These are phyloP conservation scores for Melinaea marsaeus DNA, from an alignment of 2,888 invertebrate genomes.

Conservation along the genomic window DNA sequence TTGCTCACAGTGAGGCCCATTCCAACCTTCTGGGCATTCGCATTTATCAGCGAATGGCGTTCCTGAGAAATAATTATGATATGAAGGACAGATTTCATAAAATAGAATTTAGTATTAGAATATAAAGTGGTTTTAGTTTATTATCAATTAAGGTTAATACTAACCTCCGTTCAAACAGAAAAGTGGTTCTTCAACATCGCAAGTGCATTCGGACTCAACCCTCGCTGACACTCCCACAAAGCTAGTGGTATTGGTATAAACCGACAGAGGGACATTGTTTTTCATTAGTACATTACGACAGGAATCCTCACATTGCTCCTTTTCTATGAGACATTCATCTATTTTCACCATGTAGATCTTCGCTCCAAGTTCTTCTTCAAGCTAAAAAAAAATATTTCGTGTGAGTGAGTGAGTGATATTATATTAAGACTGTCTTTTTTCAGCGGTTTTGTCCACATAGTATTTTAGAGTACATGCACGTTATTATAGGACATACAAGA, in stretches of 20 bases:
- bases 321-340: conserved; percentile 91
- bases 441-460: too few species aligned
- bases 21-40: conserved; percentile 86
- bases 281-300: conserved; percentile 88
- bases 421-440: conserved; percentile 1
- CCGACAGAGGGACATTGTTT: conserved; percentile 85
- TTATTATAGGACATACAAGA: too few species aligned
- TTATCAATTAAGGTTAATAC: conserved; percentile 25
- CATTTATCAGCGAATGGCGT: conserved; percentile 82
- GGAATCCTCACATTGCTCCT: conserved; percentile 83
- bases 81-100: too few species aligned
- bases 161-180: conserved; percentile 89
- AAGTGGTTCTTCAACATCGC: conserved; percentile 74
- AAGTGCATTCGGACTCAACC: conserved; percentile 87
- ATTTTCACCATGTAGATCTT: conserved; percentile 93
- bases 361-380: conserved; percentile 84
- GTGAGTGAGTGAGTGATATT: conserved; percentile 3
- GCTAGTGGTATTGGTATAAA: conserved; percentile 95
- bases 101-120: too few species aligned
- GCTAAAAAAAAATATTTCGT: conserved; percentile 43
- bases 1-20: conserved; percentile 94
- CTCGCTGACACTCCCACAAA: conserved; percentile 95
- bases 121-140: conserved; percentile 18
- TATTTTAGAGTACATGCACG: too few species aligned
- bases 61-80: conserved; percentile 47